These are phyloP conservation scores for Blastobasis lacticolella DNA, from an alignment of 2,888 invertebrate species.

Conservation along the genomic window DNA sequence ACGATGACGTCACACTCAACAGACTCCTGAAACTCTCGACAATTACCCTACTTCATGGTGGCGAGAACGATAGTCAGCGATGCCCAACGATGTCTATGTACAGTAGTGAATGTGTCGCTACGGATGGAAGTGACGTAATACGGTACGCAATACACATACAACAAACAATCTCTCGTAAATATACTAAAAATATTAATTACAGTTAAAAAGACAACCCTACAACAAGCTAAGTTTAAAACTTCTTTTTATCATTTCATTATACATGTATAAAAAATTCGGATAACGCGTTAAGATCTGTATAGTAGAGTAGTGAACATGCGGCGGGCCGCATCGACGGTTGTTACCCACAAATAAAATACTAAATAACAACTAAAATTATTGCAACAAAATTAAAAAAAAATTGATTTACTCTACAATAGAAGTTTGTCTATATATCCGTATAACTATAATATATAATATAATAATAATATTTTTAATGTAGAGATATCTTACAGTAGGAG, in stretches of 20 bases:
- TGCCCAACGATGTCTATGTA: too few relatives aligned
- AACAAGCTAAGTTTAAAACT: conserved; percentile 30
- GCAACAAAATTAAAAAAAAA: conserved; percentile 56
- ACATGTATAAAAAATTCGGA: conserved; percentile 31
- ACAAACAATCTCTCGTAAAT: too few relatives aligned
- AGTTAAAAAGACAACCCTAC: conserved; percentile 13
- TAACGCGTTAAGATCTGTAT: conserved; percentile 42
- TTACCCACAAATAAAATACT: conserved; percentile 55
- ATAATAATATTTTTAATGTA: conserved; percentile 17
- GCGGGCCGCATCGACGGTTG: not conserved
- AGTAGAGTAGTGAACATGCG: not conserved
- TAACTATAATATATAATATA: conserved; percentile 27
- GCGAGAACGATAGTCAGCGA: too few relatives aligned
- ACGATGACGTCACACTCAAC: too few relatives aligned
- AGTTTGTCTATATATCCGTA: conserved; percentile 40
- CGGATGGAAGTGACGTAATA: too few relatives aligned
- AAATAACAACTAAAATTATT: conserved; percentile 68
- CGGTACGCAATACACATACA: too few relatives aligned
- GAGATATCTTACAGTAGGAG: conserved; percentile 20
- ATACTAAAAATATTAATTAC: too few relatives aligned
- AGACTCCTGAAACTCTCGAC: too few relatives aligned
- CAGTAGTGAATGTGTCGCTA: too few relatives aligned
- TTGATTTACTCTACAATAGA: conserved; percentile 53
- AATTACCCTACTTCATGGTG: too few relatives aligned
- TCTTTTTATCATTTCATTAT: conserved; percentile 8